Base-by-base conservation (phyloP, 2,888 invertebrate species). In the Arctia plantaginis region DNA sequence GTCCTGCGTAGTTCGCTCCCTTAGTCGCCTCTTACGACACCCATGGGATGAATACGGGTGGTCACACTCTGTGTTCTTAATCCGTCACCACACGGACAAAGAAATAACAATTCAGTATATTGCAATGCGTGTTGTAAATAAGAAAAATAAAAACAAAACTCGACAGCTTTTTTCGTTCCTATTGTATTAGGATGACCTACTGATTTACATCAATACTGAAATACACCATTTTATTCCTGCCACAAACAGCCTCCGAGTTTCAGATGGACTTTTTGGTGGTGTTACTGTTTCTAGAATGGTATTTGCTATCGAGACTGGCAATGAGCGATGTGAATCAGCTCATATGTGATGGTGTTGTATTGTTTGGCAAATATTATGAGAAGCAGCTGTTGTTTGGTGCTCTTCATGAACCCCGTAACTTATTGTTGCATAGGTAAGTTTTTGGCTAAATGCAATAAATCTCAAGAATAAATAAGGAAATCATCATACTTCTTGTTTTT, bases 301-400 rank as follows among this genome's bases (percentile, higher is more conserved):
- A 27, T 39, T 27, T 69, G 0, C 41, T 55, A 27, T 33, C 8
- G 12, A 70, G 27, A 27, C 39, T 41, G 1, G n/a, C 23, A 13
- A 7, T 7, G 20, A 62, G 27, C n/a, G 70, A 70, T 20, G 7
- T 30, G 41, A 30, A 59, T 20, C 30, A 62, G 7, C 30, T 70
- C 0, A 70, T 70, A 44, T 70, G 70, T 30, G 70, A 70, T 20
- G 70, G 70, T 15, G 62, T 70, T 13, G 41, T 70, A 3, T 39
- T 30, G 6, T 41, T 30, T 62, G 13, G 41, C 6, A 30, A 70
- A 8, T 70, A 70, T 41, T 20, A 62, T 44, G 70, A 70, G 62
- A 70, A 62, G 41, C 41, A 41, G 1, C 30, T 70, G 1, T 41
- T 70, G 23, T 70, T 70, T 30, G 70, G 70, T 12, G 23, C 59